Percentiles rank a stretch among this genome's conserved stretches.
Conservation (phyloP, 2,113 vertebrate genomes). For the Smithornis capensis region DNA sequence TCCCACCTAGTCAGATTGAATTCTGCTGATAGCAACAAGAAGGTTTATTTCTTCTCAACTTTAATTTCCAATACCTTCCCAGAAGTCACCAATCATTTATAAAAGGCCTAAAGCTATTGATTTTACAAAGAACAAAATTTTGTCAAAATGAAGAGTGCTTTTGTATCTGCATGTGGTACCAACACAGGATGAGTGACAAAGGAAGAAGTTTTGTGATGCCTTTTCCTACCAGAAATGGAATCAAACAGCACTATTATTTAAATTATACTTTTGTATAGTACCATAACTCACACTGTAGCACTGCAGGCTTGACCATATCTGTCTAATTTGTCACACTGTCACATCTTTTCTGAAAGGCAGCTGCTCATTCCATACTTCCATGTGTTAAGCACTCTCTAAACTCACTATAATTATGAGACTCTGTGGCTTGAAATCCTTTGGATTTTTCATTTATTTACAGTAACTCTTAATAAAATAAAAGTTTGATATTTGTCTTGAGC, state of each 20-base stretch:
- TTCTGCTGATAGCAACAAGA: constrained; percentile 38
- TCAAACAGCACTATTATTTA: neutral
- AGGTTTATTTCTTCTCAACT: constrained; percentile 28
- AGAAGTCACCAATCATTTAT: neutral
- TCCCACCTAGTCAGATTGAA: constrained; percentile 61
- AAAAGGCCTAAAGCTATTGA: neutral
- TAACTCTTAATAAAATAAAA: constrained; percentile 34
- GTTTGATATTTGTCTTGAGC: neutral
- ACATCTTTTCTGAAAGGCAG: neutral
- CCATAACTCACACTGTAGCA: too few species aligned
- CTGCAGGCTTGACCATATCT: neutral
- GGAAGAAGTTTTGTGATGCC: neutral
- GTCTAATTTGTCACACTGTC: neutral
- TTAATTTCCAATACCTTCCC: neutral
- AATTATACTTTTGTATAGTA: too few species aligned
- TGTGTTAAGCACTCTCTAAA: neutral
- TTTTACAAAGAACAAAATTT: neutral
- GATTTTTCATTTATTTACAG: constrained; percentile 43
- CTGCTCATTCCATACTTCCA: constrained; percentile 31
- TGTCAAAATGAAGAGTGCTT: neutral
- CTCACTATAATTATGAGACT: neutral
- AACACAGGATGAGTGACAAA: neutral
- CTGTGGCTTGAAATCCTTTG: constrained; percentile 17
- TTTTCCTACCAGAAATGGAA: neutral
- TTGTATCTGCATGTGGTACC: neutral